phyloP scores from a whole-genome alignment of 2,888 invertebrate species.

The Eupithecia inturbata region DNA sequence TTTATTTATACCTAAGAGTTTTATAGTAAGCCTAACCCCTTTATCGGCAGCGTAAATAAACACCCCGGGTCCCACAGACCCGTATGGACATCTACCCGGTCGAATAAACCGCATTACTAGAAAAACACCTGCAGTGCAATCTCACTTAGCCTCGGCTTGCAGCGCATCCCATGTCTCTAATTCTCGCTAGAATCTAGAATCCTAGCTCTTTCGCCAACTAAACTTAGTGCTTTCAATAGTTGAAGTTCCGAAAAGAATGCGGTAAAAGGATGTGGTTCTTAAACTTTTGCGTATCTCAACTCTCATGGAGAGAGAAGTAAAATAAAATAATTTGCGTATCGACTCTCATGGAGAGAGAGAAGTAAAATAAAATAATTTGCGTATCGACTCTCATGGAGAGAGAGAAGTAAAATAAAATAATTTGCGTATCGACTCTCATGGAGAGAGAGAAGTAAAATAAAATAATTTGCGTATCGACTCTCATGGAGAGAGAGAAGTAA shows the following conservation, averaged over 20 bases:
- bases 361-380: no score
- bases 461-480: no score
- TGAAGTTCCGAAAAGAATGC: background rate
- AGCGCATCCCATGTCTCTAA: slow-evolving; percentile 29
- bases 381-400: no score
- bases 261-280: background rate
- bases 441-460: no score
- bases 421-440: no score
- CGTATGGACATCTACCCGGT: background rate
- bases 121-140: slow-evolving; percentile 26
- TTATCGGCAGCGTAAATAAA: background rate
- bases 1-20: no score
- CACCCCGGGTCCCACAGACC: background rate
- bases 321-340: no score
- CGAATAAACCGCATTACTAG: slow-evolving; percentile 16
- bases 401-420: no score
- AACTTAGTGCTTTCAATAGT: slow-evolving; percentile 10
- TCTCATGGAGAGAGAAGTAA: background rate
- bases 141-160: slow-evolving; percentile 22
- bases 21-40: no score
- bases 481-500: no score
- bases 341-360: no score
- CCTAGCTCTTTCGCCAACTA: slow-evolving; percentile 25
- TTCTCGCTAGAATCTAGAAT: background rate
- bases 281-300: slow-evolving; percentile 11